Base-by-base conservation (phyloP, 2,888 invertebrate species). In the Epistrophella euchroma region DNA sequence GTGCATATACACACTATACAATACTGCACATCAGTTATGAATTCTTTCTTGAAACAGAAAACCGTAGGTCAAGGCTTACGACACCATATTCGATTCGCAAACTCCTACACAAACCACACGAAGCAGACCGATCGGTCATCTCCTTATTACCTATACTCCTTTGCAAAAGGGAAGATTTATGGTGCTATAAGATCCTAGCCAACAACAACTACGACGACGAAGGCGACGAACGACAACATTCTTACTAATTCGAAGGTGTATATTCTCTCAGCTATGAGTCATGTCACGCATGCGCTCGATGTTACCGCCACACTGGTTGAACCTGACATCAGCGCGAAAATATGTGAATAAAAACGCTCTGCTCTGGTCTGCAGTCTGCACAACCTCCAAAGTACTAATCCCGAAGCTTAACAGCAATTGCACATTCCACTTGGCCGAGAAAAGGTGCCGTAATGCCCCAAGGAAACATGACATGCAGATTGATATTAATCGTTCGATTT, bases 11-110 rank as follows among this genome's bases (percentile, higher is more conserved):
- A 28, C 40, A 43, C 37, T 62, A n/a, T 62, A 76, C 25, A 32
- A 15, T 15, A 32, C 9, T 13, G 40, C n/a, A 22, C 10, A 22
- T 62, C 10, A 17, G n/a, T 32, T 66, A 32, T 45, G 32, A 37
- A 73, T 50, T 64, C 19, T 25, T 62, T 22, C 70, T 37, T 47
- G 55, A 50, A 72, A 40, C 55, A 62, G 32, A 74, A 71, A 37
- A 76, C 58, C 84, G 68, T 85, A 85, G 84, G 84, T 85, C 84
- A 85, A 76, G 84, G 80, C 84, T 66, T 76, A 40, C 15, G 71
- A 52, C 58, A 66, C 60, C 72, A 22, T 22, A 35, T 47, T 22
- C 55, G 37, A 5, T 64, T 32, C 13, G 35, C 47, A 6, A 68
- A 19, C 52, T 37, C 35, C 50, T 37, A 40, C 73, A 43, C 76